Percentiles rank a stretch among this genome's conserved stretches.
Evolutionary conservation across 2,797 vertebrate species (phyloP).

Genomic region (Ctenopoma kingsleyae): DNA sequence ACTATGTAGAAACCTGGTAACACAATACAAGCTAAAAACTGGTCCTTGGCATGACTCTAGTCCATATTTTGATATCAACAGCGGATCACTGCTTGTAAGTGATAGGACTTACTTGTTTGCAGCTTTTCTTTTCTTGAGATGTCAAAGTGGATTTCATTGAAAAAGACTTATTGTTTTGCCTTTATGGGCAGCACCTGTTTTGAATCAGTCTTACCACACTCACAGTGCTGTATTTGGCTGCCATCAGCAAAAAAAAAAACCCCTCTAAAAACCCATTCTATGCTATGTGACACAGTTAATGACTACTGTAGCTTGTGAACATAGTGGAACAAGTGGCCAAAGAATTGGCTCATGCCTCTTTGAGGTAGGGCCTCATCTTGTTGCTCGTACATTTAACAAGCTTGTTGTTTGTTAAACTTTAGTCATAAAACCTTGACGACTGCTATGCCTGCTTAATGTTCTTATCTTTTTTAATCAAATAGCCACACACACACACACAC

Average conservation of each 20-base stretch:
- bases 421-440: background rate
- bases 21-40: background rate
- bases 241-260: background rate
- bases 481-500: background rate
- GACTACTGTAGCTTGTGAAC: background rate
- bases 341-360: background rate
- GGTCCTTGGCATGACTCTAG: background rate
- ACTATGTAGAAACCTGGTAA: background rate
- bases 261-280: background rate
- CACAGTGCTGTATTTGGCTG: background rate
- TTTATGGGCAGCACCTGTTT: background rate
- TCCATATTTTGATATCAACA: slow-evolving; percentile 2
- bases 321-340: background rate
- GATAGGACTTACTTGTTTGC: background rate
- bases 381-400: no score
- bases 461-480: background rate
- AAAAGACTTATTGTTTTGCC: background rate
- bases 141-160: background rate
- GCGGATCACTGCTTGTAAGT: background rate
- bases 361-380: background rate
- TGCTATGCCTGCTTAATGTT: background rate
- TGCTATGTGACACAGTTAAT: background rate
- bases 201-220: background rate
- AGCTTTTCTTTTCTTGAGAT: background rate
- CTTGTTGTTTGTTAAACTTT: background rate